Conservation (phyloP, 2,113 vertebrate genomes). For the Monarcha castaneiventris region DNA sequence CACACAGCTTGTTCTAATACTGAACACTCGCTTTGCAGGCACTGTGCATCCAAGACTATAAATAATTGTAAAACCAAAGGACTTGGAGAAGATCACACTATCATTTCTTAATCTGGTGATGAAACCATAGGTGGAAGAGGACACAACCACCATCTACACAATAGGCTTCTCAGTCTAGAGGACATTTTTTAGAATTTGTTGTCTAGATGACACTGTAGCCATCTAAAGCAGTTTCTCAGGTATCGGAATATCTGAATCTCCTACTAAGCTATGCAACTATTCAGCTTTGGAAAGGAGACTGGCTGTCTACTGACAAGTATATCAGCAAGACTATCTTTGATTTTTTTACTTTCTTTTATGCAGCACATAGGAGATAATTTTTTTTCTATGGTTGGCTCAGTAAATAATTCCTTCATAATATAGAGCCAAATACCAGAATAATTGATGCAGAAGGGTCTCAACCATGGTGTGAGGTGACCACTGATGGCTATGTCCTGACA, state of each 20-base stretch:
- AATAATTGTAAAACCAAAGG: not conserved
- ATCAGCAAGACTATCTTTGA: not conserved
- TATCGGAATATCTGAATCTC: not conserved
- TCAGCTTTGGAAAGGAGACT: not conserved
- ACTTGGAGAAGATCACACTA: not conserved
- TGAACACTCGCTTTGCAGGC: not conserved
- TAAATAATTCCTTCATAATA: not conserved
- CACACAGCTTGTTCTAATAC: not conserved
- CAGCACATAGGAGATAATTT: not conserved
- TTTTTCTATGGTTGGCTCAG: not conserved
- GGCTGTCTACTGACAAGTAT: not conserved
- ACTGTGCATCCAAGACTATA: not conserved
- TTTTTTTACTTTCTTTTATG: not conserved
- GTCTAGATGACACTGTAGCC: not conserved
- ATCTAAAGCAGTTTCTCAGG: not conserved
- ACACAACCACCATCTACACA: not conserved
- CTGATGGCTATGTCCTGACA: not conserved
- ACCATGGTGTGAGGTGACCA: not conserved
- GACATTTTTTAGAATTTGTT: not conserved
- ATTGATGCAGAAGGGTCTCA: not conserved
- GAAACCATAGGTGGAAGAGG: not conserved
- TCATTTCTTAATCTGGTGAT: not conserved
- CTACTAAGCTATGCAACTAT: not conserved
- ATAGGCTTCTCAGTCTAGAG: not conserved
- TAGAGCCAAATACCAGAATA: not conserved